A percentile compares a stretch with the other conserved stretches of the same genome.
Conservation (phyloP, 2,888 invertebrate species). For the Troides oblongomaculatus region DNA sequence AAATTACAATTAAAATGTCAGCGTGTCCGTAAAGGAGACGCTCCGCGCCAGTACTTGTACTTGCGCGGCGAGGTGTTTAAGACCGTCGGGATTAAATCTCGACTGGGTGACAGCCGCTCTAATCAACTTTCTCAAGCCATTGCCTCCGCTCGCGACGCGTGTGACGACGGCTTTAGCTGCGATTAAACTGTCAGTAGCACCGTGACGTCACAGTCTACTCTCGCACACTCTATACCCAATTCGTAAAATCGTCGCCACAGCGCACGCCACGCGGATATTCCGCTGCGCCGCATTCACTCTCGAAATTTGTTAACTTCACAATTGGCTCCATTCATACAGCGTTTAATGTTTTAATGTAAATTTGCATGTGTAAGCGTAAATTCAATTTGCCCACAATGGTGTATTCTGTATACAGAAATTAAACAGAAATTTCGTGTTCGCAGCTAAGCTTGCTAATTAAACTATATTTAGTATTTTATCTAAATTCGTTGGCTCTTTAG, state of each 20-base stretch:
- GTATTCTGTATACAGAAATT: too few species aligned
- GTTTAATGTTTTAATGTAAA: constrained; percentile 11
- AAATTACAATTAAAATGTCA: too few species aligned
- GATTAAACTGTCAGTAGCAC: constrained; percentile 68
- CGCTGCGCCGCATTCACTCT: constrained; percentile 3
- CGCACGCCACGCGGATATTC: constrained; percentile 3
- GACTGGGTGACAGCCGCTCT: constrained; percentile 69
- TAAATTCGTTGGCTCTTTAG: too few species aligned
- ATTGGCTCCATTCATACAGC: constrained; percentile 7
- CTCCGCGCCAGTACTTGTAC: constrained; percentile 35
- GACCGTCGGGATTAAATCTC: constrained; percentile 60
- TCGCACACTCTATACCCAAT: constrained; percentile 35
- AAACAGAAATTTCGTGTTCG: too few species aligned
- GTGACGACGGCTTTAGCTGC: constrained; percentile 69
- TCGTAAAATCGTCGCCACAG: constrained; percentile 39
- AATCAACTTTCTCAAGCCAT: constrained; percentile 76
- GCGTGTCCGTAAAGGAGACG: constrained; percentile 4
- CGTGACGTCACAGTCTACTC: constrained; percentile 49
- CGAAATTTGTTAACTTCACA: constrained; percentile 21
- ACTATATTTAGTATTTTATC: too few species aligned
- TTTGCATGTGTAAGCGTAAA: constrained; percentile 4
- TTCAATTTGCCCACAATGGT: constrained; percentile 3
- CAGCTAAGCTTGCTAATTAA: too few species aligned
- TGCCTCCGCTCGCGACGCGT: constrained; percentile 55
- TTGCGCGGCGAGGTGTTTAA: constrained; percentile 41